Evolutionary conservation across 1,140 invertebrate species (phyloP).

Genomic region (Notospermus geniculatus): DNA sequence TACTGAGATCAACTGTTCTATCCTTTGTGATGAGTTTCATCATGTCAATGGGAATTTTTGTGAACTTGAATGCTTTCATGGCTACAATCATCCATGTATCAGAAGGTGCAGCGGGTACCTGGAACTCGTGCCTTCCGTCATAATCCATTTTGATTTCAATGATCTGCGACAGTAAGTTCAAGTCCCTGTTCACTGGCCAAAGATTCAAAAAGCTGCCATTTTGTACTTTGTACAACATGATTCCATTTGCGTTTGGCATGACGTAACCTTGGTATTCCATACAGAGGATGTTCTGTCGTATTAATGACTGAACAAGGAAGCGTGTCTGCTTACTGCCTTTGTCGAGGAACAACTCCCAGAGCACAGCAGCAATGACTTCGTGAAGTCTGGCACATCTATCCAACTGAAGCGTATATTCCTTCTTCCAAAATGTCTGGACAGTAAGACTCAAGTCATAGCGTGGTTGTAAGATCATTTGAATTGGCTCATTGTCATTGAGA

Average conservation of each 20-base stretch:
- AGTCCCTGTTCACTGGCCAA: conserved; percentile 35
- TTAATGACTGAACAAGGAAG: conserved; percentile 34
- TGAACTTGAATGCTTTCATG: conserved; percentile 42
- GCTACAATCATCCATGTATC: conserved; percentile 44
- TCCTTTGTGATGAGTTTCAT: conserved; percentile 33
- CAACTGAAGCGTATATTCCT: conserved; percentile 37
- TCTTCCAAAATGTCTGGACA: conserved; percentile 47
- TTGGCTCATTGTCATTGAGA: conserved; percentile 26
- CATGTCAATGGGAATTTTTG: conserved; percentile 42
- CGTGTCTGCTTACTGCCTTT: conserved; percentile 25
- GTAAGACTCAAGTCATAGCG: conserved; percentile 38
- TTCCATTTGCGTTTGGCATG: neutral
- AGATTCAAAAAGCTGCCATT: conserved; percentile 31
- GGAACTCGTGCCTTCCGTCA: conserved; percentile 24
- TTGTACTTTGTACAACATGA: conserved; percentile 10
- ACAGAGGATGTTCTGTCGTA: conserved; percentile 27
- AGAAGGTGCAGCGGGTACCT: conserved; percentile 34
- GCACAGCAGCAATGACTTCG: conserved; percentile 33
- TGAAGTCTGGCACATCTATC: conserved; percentile 40
- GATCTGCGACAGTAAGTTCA: conserved; percentile 30
- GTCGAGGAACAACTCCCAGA: conserved; percentile 34
- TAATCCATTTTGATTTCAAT: conserved; percentile 33
- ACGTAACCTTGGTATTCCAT: neutral
- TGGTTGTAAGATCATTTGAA: conserved; percentile 40
- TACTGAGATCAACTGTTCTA: conserved; percentile 29